Evolutionary conservation across 2,888 invertebrate genomes (phyloP).

Genomic region (Eilema depressum): DNA sequence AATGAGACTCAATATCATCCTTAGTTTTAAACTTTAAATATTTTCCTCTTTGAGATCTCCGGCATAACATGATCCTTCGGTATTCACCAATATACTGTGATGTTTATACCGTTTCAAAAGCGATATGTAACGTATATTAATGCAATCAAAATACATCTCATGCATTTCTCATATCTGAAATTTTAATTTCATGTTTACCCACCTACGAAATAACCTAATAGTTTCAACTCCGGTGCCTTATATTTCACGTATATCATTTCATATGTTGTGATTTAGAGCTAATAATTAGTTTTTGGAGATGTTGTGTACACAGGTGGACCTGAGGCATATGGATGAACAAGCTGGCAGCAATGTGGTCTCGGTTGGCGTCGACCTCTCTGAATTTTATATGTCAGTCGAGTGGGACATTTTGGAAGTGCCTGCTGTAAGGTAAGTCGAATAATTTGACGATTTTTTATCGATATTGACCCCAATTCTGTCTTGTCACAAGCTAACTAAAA

Average conservation of each 20-base stretch:
- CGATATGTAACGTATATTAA: slow-evolving; percentile 26
- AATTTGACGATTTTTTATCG: neutral
- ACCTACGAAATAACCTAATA: slow-evolving; percentile 5
- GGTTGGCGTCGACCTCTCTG: slow-evolving; percentile 97
- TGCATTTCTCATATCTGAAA: slow-evolving; percentile 33
- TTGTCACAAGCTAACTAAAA: no score
- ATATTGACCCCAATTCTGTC: no score
- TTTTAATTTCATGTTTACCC: slow-evolving; percentile 32
- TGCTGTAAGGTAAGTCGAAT: slow-evolving; percentile 90
- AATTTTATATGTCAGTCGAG: slow-evolving; percentile 99
- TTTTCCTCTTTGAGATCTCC: slow-evolving; percentile 18
- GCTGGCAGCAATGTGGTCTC: slow-evolving; percentile 96
- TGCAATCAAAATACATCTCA: slow-evolving; percentile 34
- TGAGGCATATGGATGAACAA: slow-evolving; percentile 96
- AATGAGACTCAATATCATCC: slow-evolving; percentile 15
- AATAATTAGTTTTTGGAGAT: slow-evolving; percentile 55
- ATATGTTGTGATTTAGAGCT: slow-evolving; percentile 26
- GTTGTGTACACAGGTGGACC: slow-evolving; percentile 91
- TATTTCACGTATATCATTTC: slow-evolving; percentile 26
- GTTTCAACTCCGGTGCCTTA: slow-evolving; percentile 47
- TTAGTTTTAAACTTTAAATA: slow-evolving; percentile 24
- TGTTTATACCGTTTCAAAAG: slow-evolving; percentile 22
- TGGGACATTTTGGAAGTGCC: slow-evolving; percentile 99
- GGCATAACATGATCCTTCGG: slow-evolving; percentile 9
- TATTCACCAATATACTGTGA: slow-evolving; percentile 20